Base-by-base conservation (phyloP, 2,888 invertebrate species). In the Leptodirus hochenwartii region DNA sequence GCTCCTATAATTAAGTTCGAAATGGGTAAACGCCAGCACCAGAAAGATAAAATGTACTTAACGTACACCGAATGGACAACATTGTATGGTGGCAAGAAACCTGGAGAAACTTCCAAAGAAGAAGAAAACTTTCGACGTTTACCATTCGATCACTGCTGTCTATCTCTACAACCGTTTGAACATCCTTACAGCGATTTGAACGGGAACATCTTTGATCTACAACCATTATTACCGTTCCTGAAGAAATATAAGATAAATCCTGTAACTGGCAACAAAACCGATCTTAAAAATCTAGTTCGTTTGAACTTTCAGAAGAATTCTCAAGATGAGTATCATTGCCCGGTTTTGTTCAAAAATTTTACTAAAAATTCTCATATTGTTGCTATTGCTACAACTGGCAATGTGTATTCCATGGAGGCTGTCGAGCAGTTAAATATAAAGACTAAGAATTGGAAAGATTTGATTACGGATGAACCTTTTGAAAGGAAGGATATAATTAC, bases 401-500 rank as follows among this genome's bases (percentile, higher is more conserved):
- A 98, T 66, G 93, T 98, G 0, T 98, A 77, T 54, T 81, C 81
- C 0, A 72, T 77, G 60, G 95, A 98, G 67, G 93, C 95, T 0
- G 69, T 96, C 22, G 90, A 95, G 43, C 85, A 93, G 46, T 64
- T 99, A 22, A 98, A 98, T 50, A 73, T 99, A 29, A 98, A 95
- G 56, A 72, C 81, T 2, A 80, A 80, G 43, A 88, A 88, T 49
- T 91, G 82, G 76, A 85, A 81, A 47, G 98, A 98, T 59, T 67
- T 99, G 20, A 61, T 98, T 8, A 78, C 70, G 39, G 95, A 96
- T 51, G 71, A 76, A 38, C 73, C 87, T 1, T 98, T 96, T 52
- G 63, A 69, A 9, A 68, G 87, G 37, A 77, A 68, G 45, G 95
- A 99, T 50, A 72, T 99, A 5, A 87, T 99, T 33, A 76, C 75